Percentiles rank a stretch among this genome's conserved stretches.
Evolutionary conservation across 2,888 invertebrate genomes (phyloP).

Genomic region (Hesperia comma): DNA sequence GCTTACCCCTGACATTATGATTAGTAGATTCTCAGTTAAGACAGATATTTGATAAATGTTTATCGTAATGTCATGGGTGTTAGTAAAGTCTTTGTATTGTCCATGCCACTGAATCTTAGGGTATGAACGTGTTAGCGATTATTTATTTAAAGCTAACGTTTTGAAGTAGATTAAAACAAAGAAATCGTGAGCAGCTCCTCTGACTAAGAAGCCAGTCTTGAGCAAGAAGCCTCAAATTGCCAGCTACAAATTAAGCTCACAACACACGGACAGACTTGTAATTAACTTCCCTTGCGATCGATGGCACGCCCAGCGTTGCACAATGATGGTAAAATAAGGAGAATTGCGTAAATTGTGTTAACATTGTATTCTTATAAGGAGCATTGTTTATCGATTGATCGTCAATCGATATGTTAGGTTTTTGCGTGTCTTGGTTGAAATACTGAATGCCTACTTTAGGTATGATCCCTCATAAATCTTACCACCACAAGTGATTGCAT

Average conservation of each 20-base stretch:
- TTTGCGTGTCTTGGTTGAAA: not conserved
- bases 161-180: not conserved
- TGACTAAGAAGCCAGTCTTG: constrained; percentile 38
- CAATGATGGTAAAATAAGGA: constrained; percentile 30
- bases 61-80: too few species aligned
- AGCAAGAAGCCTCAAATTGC: constrained; percentile 41
- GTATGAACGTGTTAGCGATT: too few species aligned
- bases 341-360: constrained; percentile 27
- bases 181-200: not conserved
- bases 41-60: too few species aligned
- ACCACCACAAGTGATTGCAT: too few species aligned
- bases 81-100: too few species aligned
- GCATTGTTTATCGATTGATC: constrained; percentile 27
- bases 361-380: constrained; percentile 21
- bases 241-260: constrained; percentile 37
- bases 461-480: too few species aligned
- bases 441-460: too few species aligned
- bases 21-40: too few species aligned
- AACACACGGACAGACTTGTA: constrained; percentile 44
- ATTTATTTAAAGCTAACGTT: too few species aligned
- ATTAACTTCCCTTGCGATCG: constrained; percentile 43
- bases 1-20: too few species aligned
- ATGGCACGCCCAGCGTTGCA: constrained; percentile 26
- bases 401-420: constrained; percentile 13
- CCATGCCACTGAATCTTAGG: too few species aligned